Evolutionary conservation across 2,888 invertebrate species (phyloP), one percentile per base, ranked within the genome.

Genomic region (Noctua comes): DNA sequence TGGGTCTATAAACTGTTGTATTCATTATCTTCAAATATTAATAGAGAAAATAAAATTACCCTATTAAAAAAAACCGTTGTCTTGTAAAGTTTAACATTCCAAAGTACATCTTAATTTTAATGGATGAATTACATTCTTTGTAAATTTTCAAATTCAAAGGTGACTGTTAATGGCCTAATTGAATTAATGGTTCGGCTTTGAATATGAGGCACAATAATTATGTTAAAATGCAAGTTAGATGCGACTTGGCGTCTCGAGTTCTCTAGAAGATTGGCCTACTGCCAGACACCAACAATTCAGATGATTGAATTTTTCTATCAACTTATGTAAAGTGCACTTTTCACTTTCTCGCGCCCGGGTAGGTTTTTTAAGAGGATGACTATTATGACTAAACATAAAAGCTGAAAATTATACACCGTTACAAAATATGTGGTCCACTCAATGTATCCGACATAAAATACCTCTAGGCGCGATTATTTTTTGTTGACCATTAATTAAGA

Each of bases 271-370:
- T 68, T 85, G 82, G 82, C 64, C 13, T 31, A 8, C 0, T 6
- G 82, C 82, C 82, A 82, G 54, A 54, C 24, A 48, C 40, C 5
- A 65, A 68, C 71, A 68, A 54, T 68, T 24, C 27, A 70, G 46
- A 68, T 48, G 27, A 71, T 59, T 85, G 8, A 70, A n/a, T 57
- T 74, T 65, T 74, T 80, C 65, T n/a, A 73, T 36, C 46, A 70
- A 54, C 64, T n/a, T 72, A 68, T 54, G 31, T 69, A 43, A 76
- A 77, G 70, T 59, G 62, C 57, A 24, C 24, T 57, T 65, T 57
- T 70, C 36, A 70, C 31, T 31, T 24, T 6, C 59, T 79, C 46
- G 51, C 40, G 18, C 51, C 27, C 46, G 51, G 46, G 59, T 82
- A 24, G 16, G 27, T 27, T 68, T 59, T 27, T 13, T 18, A 6